Evolutionary conservation across 2,888 invertebrate species (phyloP).

Genomic region (Altica lythri): DNA sequence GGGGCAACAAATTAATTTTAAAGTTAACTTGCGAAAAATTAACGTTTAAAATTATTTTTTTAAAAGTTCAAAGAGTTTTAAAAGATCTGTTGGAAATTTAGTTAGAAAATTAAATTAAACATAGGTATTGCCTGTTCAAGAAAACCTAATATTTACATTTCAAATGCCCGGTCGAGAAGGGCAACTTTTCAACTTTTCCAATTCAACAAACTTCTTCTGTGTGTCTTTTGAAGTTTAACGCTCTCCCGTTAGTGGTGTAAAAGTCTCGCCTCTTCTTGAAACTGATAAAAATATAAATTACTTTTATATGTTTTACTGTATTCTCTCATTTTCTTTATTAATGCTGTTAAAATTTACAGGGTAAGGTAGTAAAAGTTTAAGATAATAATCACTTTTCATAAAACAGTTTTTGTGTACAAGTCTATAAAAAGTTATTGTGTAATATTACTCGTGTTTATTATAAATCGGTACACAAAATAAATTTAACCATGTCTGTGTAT

Average conservation of each 20-base stretch:
- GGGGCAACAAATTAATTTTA: no score
- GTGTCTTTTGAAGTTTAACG: constrained; percentile 23
- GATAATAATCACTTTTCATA: no score
- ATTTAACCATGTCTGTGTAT: no score
- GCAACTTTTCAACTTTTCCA: constrained; percentile 31
- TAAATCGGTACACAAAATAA: no score
- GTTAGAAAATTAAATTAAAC: constrained; percentile 26
- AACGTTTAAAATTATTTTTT: no score
- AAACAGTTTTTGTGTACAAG: no score
- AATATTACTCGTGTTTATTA: no score
- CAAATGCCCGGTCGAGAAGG: constrained; percentile 18
- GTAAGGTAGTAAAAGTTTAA: no score
- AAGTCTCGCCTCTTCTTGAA: constrained; percentile 6
- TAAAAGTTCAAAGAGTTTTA: no score
- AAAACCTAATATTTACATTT: constrained; percentile 23
- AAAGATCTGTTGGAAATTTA: constrained; percentile 10
- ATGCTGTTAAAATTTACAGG: no score
- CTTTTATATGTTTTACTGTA: not conserved
- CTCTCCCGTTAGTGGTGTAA: constrained; percentile 15
- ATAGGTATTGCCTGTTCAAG: not conserved
- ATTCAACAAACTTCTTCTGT: constrained; percentile 30
- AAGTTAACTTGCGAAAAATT: no score
- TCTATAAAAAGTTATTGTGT: no score
- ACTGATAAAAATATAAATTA: not conserved
- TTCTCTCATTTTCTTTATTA: not conserved